These are phyloP conservation scores for Plagodis dolabraria DNA, from an alignment of 2,888 invertebrate species.

Conservation along the genomic window DNA sequence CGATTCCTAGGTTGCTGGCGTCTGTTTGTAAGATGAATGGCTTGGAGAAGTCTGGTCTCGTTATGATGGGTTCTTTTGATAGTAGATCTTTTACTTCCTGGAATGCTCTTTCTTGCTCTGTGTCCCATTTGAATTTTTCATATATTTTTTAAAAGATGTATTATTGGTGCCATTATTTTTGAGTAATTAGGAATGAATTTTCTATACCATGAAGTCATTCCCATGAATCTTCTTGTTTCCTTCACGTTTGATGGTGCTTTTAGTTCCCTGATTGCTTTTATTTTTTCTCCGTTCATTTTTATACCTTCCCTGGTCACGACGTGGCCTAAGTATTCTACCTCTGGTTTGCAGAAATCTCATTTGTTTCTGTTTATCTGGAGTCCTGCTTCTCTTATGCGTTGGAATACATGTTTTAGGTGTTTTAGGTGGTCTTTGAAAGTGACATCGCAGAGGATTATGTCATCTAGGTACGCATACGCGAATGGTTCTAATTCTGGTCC, in stretches of 20 bases:
- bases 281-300: conserved; percentile 1
- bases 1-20: too few relatives aligned
- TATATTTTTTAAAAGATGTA: background rate
- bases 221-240: conserved; percentile 38
- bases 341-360: conserved; percentile 39
- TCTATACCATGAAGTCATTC: conserved; percentile 41
- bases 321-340: conserved; percentile 32
- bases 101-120: background rate
- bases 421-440: background rate
- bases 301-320: conserved; percentile 18
- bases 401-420: background rate
- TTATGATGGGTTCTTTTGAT: too few relatives aligned
- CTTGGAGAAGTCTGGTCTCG: too few relatives aligned
- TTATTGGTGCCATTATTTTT: conserved; percentile 2
- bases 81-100: background rate
- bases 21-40: too few relatives aligned
- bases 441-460: background rate
- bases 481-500: background rate
- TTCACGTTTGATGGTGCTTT: conserved; percentile 24
- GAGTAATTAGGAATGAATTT: conserved; percentile 26
- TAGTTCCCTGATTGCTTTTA: conserved; percentile 14
- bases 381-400: background rate
- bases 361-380: conserved; percentile 25
- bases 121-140: background rate
- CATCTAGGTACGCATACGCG: background rate